These are phyloP conservation scores for Anarrhichthys ocellatus DNA, from an alignment of 2,113 vertebrate genomes.

Conservation along the genomic window DNA sequence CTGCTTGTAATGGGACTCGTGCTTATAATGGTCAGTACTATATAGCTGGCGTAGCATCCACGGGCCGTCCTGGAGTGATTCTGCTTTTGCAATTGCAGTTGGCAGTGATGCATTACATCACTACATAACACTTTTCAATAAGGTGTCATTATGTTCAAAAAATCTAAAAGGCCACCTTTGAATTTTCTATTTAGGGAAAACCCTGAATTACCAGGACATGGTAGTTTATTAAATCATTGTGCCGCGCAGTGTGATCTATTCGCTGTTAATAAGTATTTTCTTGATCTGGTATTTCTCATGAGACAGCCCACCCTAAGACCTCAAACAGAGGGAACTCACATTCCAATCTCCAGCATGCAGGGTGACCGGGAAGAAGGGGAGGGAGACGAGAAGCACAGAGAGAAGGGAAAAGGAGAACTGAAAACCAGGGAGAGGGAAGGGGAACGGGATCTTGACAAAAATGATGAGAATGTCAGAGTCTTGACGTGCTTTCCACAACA, in stretches of 20 bases:
- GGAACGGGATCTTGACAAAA: constrained; percentile 42
- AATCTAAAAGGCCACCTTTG: constrained; percentile 4
- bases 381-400: constrained; percentile 11
- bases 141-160: not conserved
- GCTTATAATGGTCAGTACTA: constrained; percentile 5
- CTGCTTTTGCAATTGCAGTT: constrained; percentile 6
- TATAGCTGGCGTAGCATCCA: constrained; percentile 9
- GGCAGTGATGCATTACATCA: constrained; percentile 9
- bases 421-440: constrained; percentile 9
- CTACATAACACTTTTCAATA: not conserved
- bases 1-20: constrained; percentile 11
- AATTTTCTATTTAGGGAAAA: not conserved
- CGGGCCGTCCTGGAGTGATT: not conserved
- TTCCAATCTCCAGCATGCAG: constrained; percentile 52
- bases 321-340: constrained; percentile 45
- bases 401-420: constrained; percentile 5
- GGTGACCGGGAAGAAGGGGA: constrained; percentile 18
- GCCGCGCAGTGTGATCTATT: constrained; percentile 41
- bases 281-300: constrained; percentile 58
- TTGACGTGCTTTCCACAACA: constrained; percentile 52
- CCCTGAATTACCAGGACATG: not conserved
- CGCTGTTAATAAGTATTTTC: constrained; percentile 34
- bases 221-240: constrained; percentile 50
- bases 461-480: constrained; percentile 65
- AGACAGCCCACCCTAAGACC: constrained; percentile 61